Evolutionary conservation across 2,113 vertebrate species (phyloP).

Genomic region (Stegostoma tigrinum): DNA sequence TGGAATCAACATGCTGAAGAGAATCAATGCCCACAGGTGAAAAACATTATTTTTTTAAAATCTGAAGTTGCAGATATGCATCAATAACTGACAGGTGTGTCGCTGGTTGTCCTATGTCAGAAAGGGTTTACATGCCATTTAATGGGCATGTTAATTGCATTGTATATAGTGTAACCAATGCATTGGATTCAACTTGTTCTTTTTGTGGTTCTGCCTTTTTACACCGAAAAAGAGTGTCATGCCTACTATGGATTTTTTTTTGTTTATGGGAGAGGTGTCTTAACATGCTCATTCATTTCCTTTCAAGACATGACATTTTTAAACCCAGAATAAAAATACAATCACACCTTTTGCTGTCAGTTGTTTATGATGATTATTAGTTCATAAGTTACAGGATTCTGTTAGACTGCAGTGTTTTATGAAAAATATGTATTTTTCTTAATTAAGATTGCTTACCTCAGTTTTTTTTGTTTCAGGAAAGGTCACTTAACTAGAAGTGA

Average conservation of each 20-base stretch:
- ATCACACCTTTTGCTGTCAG: not conserved
- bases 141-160: not conserved
- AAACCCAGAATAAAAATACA: constrained; percentile 14
- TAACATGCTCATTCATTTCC: constrained; percentile 13
- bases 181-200: not conserved
- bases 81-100: not conserved
- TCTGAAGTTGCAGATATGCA: not conserved
- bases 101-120: not conserved
- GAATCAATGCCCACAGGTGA: not conserved
- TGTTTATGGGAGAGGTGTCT: constrained; percentile 27
- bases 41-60: not conserved
- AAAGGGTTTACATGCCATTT: not conserved
- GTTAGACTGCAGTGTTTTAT: not conserved
- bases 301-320: not conserved
- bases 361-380: not conserved
- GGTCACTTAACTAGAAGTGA: too few relatives aligned
- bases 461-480: too few relatives aligned
- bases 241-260: not conserved
- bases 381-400: not conserved
- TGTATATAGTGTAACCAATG: not conserved
- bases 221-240: not conserved
- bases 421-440: not conserved
- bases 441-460: not conserved
- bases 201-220: not conserved
- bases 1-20: not conserved